Base-by-base conservation (phyloP, 1,140 invertebrate species). In the Meloidogyne exigua region DNA sequence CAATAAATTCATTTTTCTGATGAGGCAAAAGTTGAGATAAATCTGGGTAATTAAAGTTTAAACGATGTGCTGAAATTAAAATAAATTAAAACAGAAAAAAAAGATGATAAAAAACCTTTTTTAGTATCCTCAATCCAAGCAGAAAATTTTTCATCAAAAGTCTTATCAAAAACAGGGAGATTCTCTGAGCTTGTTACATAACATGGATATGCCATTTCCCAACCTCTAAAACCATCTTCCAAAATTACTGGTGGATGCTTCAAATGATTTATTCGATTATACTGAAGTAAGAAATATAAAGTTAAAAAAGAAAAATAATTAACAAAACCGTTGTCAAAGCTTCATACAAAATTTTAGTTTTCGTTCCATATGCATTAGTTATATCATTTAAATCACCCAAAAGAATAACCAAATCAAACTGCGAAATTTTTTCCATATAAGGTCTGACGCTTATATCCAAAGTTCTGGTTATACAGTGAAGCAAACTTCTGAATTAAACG, bases 101-200 rank as follows among this genome's bases (percentile, higher is more conserved):
- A 12, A 12, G 0, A 9, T 75, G 12, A 0, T 18, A 57, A n/a
- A 57, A 57, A 66, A 76, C 74, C 65, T 70, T 39, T 62, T 7
- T 28, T 39, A 18, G 42, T 2, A 28, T 75, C 70, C 12, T 36
- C 21, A 1, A 75, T 73, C 65, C 65, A 73, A 32, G 39, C 44
- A 21, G 74, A 15, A 62, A 75, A 75, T 73, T 75, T 12, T 36
- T 68, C 65, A 36, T 75, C 74, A 57, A 75, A 75, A 1, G 70
- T 42, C n/a, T 75, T 75, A 11, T 73, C 71, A 65, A 73, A 73
- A 10, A 49, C 18, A 9, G 70, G 65, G 0, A 11, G n/a, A 28
- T 68, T 28, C 25, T 10, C 9, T 12, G 42, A 49, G 13, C 18
- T 15, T 1, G 11, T 26, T 1, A 39, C 21, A 49, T 75, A 75